These are phyloP conservation scores for Canis aureus DNA, from an alignment of 2,113 vertebrate genomes.

Conservation along the genomic window DNA sequence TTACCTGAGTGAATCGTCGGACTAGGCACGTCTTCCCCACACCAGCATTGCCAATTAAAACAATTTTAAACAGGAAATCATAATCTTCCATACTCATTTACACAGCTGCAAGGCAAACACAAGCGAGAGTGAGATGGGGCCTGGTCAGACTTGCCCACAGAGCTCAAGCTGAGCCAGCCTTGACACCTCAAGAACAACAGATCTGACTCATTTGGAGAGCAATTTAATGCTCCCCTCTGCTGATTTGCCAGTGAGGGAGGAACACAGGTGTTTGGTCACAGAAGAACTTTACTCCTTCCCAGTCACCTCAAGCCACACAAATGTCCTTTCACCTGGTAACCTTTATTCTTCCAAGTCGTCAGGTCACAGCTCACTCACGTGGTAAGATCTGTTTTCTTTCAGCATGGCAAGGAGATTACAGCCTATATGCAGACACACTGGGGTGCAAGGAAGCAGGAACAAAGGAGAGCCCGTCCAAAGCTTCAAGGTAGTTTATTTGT, in stretches of 20 bases:
- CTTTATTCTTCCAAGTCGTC: slow-evolving; percentile 84
- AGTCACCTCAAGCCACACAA: background rate
- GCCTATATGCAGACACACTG: background rate
- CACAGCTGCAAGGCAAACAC: slow-evolving; percentile 89
- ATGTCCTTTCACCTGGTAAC: slow-evolving; percentile 59
- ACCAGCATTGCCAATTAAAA: slow-evolving; percentile 99
- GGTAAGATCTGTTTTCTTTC: slow-evolving; percentile 43
- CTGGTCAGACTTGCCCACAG: background rate
- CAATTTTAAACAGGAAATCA: slow-evolving; percentile 99
- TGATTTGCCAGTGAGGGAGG: background rate
- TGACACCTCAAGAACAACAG: background rate
- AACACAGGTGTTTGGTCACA: slow-evolving; percentile 49
- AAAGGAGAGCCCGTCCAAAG: background rate
- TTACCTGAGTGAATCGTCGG: slow-evolving; percentile 98
- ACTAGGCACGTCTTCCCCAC: slow-evolving; percentile 99
- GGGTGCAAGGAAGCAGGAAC: background rate
- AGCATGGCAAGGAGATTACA: background rate
- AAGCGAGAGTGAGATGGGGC: slow-evolving; percentile 44
- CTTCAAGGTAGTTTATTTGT: background rate
- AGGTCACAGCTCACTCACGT: slow-evolving; percentile 72
- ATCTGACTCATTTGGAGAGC: slow-evolving; percentile 41
- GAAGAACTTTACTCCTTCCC: slow-evolving; percentile 60
- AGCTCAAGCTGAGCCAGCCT: background rate
- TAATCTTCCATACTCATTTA: slow-evolving; percentile 99
- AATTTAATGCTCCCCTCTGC: background rate